Conservation (phyloP, 2,797 vertebrate genomes). For the Urosaurus nigricauda region DNA sequence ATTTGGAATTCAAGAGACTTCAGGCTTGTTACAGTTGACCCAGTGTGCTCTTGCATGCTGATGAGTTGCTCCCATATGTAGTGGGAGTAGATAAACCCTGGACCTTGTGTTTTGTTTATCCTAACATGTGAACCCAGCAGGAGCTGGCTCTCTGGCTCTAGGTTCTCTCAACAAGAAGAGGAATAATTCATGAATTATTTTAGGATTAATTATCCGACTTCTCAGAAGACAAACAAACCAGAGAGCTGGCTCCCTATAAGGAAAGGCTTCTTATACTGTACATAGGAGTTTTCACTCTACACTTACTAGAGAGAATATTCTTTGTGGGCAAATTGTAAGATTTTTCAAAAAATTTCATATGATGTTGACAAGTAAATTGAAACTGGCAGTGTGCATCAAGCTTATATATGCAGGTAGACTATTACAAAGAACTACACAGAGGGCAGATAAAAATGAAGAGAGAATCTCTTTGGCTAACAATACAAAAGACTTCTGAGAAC, state of each 20-base stretch:
- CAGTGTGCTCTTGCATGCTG: too few relatives aligned
- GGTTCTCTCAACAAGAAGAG: too few relatives aligned
- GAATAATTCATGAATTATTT: too few relatives aligned
- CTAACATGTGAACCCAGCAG: too few relatives aligned
- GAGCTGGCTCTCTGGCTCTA: too few relatives aligned
- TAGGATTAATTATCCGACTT: background rate
- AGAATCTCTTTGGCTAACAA: background rate
- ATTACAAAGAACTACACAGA: background rate
- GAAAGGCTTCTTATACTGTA: background rate
- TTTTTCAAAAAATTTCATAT: background rate
- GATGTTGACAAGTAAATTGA: background rate
- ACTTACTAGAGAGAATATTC: background rate
- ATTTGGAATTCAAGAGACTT: too few relatives aligned
- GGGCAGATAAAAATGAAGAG: background rate
- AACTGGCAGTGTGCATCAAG: background rate
- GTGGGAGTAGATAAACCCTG: too few relatives aligned
- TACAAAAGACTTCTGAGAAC: background rate
- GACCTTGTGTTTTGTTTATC: too few relatives aligned
- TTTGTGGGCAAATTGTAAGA: background rate
- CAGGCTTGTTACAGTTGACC: too few relatives aligned
- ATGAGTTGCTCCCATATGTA: too few relatives aligned
- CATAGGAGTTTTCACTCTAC: background rate
- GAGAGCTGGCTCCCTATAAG: background rate
- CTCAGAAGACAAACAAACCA: background rate
- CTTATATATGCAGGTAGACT: background rate